Conservation (phyloP, 2,797 vertebrate genomes). For the Uromys caudimaculatus region DNA sequence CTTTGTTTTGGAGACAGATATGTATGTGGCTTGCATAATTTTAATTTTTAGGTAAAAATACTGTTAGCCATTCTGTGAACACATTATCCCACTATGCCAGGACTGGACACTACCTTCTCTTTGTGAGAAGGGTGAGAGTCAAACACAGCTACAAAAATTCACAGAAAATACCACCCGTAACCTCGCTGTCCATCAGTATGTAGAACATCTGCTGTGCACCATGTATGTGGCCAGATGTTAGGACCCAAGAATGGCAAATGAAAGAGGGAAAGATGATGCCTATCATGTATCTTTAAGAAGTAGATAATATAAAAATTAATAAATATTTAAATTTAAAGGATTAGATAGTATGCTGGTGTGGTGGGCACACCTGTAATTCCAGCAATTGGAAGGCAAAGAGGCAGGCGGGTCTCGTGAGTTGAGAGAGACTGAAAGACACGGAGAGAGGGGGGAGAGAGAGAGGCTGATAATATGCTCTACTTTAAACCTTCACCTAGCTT, state of each 20-base stretch:
- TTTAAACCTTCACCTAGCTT: constrained; percentile 4
- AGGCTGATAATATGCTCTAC: neutral
- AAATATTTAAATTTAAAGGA: neutral
- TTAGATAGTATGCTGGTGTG: neutral
- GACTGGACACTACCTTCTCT: neutral
- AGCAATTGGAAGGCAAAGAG: neutral
- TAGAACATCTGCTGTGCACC: neutral
- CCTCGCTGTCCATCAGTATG: neutral
- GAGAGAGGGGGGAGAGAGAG: too few relatives aligned
- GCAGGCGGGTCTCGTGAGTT: neutral
- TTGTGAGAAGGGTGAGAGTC: neutral
- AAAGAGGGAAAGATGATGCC: neutral
- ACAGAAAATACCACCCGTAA: neutral
- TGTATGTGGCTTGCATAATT: neutral
- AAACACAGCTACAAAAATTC: neutral
- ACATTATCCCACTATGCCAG: neutral
- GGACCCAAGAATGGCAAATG: neutral
- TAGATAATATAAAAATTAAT: neutral
- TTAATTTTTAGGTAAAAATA: constrained; percentile 36
- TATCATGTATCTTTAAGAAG: neutral
- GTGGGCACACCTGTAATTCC: neutral
- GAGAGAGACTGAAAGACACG: neutral
- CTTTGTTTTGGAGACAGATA: constrained; percentile 4
- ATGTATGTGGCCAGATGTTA: neutral
- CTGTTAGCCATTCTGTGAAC: neutral